These are phyloP conservation scores for Oligia strigilis DNA, from an alignment of 2,888 invertebrate species.

Conservation along the genomic window DNA sequence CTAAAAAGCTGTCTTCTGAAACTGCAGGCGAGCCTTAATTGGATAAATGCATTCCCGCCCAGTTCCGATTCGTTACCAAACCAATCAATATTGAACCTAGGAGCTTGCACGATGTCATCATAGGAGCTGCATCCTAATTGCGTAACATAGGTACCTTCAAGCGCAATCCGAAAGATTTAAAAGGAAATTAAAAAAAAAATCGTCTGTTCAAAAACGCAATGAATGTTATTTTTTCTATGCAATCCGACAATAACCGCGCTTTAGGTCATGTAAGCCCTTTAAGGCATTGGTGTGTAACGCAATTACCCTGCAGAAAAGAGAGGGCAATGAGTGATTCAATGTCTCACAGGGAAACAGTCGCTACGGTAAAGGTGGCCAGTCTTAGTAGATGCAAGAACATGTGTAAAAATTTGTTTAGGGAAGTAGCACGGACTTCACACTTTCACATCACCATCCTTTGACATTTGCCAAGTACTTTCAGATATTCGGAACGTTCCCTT, in stretches of 20 bases:
- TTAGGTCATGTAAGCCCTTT: too few relatives aligned
- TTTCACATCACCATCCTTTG: not conserved
- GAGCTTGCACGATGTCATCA: not conserved
- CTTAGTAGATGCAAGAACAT: not conserved
- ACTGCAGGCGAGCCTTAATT: slow-evolving; percentile 14
- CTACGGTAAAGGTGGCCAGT: not conserved
- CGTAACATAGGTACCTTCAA: too few relatives aligned
- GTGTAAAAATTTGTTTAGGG: not conserved
- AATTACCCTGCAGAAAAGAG: too few relatives aligned
- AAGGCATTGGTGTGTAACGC: too few relatives aligned
- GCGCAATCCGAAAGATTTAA: too few relatives aligned
- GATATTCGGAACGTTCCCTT: not conserved
- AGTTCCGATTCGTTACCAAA: slow-evolving; percentile 13
- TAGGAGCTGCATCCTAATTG: not conserved
- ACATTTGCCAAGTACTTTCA: not conserved
- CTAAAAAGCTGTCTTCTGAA: slow-evolving; percentile 10
- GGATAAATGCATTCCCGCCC: slow-evolving; percentile 34
- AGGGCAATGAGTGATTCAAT: too few relatives aligned
- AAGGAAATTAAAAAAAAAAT: too few relatives aligned
- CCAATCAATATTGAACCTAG: slow-evolving; percentile 43
- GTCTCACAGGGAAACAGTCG: not conserved
- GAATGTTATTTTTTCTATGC: too few relatives aligned
- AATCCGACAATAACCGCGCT: too few relatives aligned
- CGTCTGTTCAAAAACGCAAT: too few relatives aligned
- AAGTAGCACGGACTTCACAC: not conserved